Evolutionary conservation across 2,888 invertebrate genomes (phyloP), one percentile per base, ranked within the genome.

Genomic region (Oscheius sp.): DNA sequence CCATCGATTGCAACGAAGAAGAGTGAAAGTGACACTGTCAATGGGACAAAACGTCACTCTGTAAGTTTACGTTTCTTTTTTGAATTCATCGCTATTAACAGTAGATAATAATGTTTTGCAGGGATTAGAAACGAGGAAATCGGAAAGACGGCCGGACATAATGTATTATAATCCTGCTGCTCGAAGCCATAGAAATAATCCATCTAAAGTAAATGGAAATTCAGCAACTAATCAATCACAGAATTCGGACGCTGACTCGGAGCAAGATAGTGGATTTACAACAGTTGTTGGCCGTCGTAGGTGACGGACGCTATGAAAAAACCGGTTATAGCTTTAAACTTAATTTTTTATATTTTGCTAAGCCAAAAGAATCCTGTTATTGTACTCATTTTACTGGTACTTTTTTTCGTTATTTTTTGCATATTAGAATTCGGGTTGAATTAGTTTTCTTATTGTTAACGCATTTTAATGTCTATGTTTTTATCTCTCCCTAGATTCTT

Each of bases 201-300:
- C 21, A 23, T 23, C 55, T 21, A 55, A 55, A 25, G 18, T 29
- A n/a, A 59, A 9, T 35, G 59, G 59, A 59, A 59, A 59, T 18
- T 18, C n/a, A 27, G 29, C 59, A 35, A 13, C 55, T 23, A 55
- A 55, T 55, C 55, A 55, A 25, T 18, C 55, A 23, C 59, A 35
- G n/a, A 59, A 29, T 61, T 61, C 61, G n/a, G 61, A 61, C 12
- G 61, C 61, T 6, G 61, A 61, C n/a, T 61, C 61, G 2, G 66
- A 52, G n/a, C 64, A 64, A 18, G 66, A 66, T 18, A 29, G 16
- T 27, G 66, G 66, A 16, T 66, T 52, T 27, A 66, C 35, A 13
- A 66, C 66, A 2, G 66, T 66, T 27, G 18, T n/a, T 9, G n/a
- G 46, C 12, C 66, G 66, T 25, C 63, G 63, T 2, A n/a, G 45